Evolutionary conservation across 2,113 vertebrate genomes (phyloP).

Genomic region (Phalacrocorax pelagicus): DNA sequence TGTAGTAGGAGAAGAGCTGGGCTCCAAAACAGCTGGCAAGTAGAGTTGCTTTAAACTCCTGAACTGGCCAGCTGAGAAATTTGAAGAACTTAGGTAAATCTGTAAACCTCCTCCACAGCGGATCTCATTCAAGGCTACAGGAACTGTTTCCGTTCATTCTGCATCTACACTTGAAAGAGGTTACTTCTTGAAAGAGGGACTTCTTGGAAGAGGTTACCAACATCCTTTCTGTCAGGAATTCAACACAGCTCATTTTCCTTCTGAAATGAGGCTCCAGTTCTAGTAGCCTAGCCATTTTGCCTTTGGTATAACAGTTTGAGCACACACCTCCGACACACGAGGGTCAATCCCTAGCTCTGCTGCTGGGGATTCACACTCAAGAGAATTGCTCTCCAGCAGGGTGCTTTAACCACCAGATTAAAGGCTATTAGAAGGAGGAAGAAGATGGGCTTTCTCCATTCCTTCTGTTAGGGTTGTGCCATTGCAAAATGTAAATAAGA

Average conservation of each 20-base stretch:
- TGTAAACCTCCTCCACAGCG: background rate
- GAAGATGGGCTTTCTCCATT: background rate
- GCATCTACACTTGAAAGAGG: background rate
- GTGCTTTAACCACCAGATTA: background rate
- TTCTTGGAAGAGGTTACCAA: background rate
- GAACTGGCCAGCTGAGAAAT: background rate
- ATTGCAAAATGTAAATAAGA: background rate
- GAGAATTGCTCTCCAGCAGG: background rate
- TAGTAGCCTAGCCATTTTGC: background rate
- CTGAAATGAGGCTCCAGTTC: background rate
- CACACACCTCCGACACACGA: background rate
- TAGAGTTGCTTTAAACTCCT: background rate
- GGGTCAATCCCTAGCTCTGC: background rate
- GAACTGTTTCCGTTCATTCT: background rate
- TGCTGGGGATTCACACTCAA: background rate
- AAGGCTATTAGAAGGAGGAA: background rate
- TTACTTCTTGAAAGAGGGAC: background rate
- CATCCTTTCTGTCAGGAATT: background rate
- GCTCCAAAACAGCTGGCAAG: background rate
- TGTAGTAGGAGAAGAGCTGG: background rate
- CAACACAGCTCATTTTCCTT: background rate
- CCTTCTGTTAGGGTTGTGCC: background rate
- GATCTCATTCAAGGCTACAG: background rate
- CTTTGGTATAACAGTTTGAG: background rate
- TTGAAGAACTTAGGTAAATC: background rate